Percentiles rank a stretch among this genome's conserved stretches.
Conservation (phyloP, 1,140 invertebrate genomes). For the Drosophila pseudoananassae region DNA sequence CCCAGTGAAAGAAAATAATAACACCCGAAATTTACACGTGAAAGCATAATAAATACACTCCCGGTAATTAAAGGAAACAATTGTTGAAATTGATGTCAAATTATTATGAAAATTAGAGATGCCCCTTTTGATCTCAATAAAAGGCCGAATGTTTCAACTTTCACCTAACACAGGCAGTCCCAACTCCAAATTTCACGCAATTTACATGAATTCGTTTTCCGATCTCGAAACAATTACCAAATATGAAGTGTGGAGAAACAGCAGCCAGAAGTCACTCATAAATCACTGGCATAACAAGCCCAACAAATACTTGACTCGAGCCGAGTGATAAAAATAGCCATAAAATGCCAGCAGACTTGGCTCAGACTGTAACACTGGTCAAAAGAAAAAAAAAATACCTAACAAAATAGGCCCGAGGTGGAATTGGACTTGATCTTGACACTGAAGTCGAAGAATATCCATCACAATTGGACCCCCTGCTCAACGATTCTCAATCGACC, state of each 20-base stretch:
- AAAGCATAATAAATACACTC: neutral
- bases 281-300: constrained; percentile 54
- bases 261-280: constrained; percentile 51
- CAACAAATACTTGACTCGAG: constrained; percentile 40
- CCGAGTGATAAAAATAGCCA: constrained; percentile 61
- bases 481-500: constrained; percentile 29
- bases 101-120: constrained; percentile 9
- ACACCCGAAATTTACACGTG: neutral
- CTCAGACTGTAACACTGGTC: constrained; percentile 26
- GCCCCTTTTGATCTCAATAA: constrained; percentile 37
- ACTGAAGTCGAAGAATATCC: constrained; percentile 55
- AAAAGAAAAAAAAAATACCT: constrained; percentile 1
- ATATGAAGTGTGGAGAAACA: constrained; percentile 34
- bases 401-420: constrained; percentile 40
- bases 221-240: constrained; percentile 33
- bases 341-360: constrained; percentile 44
- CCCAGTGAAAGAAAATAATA: neutral
- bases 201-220: constrained; percentile 35
- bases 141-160: constrained; percentile 30
- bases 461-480: constrained; percentile 40
- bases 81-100: neutral
- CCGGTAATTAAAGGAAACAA: constrained; percentile 2
- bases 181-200: constrained; percentile 17
- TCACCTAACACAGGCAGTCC: constrained; percentile 23
- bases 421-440: constrained; percentile 63